Evolutionary conservation across 2,888 invertebrate species (phyloP), one percentile per base, ranked within the genome.

Genomic region (Dicyrtomina minuta): DNA sequence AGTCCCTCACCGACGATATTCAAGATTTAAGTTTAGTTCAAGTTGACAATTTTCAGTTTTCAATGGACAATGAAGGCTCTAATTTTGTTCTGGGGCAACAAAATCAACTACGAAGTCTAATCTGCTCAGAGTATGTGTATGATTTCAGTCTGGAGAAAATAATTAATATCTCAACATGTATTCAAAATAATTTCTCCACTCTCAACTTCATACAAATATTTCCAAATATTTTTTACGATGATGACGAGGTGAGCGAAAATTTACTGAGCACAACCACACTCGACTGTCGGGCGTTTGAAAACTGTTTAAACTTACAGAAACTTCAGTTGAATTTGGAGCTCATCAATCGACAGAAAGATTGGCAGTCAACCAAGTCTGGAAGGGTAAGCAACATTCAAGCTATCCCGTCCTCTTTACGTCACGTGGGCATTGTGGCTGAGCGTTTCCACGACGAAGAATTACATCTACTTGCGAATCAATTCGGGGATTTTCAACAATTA

Each of bases 291-390:
- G 27, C 39, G 6, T 58, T 58, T 15, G 58, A 27, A 17, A 20
- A 58, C 1, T 58, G 58, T 39, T 5, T 58, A 1, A 58, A 58
- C 20, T 39, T 58, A 1, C 26, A 13, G 10, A 33, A 17, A 1
- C 20, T 58, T 1, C 58, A 58, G 12, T 12, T 58, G n/a, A 58
- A 58, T 17, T 20, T 58, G n/a, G 58, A 58, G 17, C 39, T 58
- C 12, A 58, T 58, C 39, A 58, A 58, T 27, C 33, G 58, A 13
- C 13, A 39, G 58, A 58, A 58, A n/a, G 58, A 58, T 17, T 58
- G 58, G 58, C 39, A 58, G 6, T 58, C 58, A 6, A 58, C 58
- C 39, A 58, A n/a, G 22, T 33, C 58, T 8, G 33, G 39, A 12
- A 1, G 58, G 58, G 58, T 58, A 6, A 39, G 8, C 13, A 58